Evolutionary conservation across 1,140 invertebrate species (phyloP).

Genomic region (Asobara japonica): DNA sequence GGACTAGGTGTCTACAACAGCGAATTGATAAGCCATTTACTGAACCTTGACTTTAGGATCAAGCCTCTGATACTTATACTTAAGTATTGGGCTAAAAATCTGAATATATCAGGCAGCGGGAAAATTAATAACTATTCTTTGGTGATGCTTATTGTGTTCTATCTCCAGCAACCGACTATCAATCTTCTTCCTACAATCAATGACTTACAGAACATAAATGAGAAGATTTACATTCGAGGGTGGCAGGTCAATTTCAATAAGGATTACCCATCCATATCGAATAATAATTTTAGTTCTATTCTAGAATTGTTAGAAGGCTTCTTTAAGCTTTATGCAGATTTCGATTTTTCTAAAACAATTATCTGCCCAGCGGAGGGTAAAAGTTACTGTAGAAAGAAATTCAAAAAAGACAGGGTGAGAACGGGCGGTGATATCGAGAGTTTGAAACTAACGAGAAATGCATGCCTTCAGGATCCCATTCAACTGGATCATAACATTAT

Average conservation of each 20-base stretch:
- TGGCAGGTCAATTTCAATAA: constrained; percentile 67
- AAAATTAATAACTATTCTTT: constrained; percentile 72
- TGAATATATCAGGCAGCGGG: constrained; percentile 65
- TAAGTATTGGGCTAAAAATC: constrained; percentile 75
- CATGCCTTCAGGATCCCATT: constrained; percentile 74
- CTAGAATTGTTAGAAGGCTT: constrained; percentile 69
- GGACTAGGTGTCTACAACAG: constrained; percentile 73
- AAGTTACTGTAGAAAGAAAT: constrained; percentile 57
- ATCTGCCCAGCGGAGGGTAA: constrained; percentile 69
- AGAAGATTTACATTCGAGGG: constrained; percentile 51
- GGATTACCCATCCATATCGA: neutral
- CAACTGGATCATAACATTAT: constrained; percentile 70
- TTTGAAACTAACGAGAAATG: constrained; percentile 47
- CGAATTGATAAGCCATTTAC: constrained; percentile 69
- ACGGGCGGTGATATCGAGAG: constrained; percentile 48
- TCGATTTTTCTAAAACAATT: constrained; percentile 65
- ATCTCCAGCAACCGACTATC: constrained; percentile 69
- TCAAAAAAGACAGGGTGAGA: constrained; percentile 58
- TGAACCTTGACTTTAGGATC: constrained; percentile 69
- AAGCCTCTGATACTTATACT: constrained; percentile 71
- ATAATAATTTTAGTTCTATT: neutral
- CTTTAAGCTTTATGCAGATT: constrained; percentile 69
- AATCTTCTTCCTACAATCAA: constrained; percentile 61
- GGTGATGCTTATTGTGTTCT: constrained; percentile 72
- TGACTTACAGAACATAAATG: constrained; percentile 51